These are phyloP conservation scores for Agelas oroides DNA, from an alignment of 37 sponge, comb jelly and placozoan genomes.

Conservation along the genomic window DNA sequence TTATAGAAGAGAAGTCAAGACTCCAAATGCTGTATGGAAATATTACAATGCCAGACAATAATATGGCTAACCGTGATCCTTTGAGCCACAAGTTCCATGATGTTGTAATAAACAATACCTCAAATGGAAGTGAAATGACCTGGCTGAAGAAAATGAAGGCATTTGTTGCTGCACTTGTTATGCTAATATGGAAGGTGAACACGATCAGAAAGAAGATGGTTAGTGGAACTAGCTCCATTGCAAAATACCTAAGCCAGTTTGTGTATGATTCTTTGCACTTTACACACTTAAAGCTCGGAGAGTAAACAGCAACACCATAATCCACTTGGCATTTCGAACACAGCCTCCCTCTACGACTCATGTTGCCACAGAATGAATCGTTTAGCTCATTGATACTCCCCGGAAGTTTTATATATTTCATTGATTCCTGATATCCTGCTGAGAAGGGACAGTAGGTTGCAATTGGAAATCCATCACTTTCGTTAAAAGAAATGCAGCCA, in stretches of 20 bases:
- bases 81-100: too few species aligned
- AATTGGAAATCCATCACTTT: background rate
- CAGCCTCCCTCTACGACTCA: background rate
- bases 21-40: conserved; percentile 21
- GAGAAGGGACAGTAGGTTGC: background rate
- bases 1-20: background rate
- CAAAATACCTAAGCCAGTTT: background rate
- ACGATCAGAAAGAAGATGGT: background rate
- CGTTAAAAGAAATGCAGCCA: background rate
- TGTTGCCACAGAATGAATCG: background rate
- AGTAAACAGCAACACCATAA: background rate
- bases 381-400: conserved; percentile 3
- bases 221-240: background rate
- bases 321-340: conserved; percentile 11
- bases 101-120: background rate
- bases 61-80: background rate
- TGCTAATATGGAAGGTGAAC: background rate
- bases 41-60: too few species aligned
- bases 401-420: background rate
- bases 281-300: background rate
- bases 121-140: background rate
- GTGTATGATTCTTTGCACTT: background rate
- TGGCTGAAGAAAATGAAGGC: conserved; percentile 15
- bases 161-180: conserved; percentile 3
- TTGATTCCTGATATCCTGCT: background rate